phyloP scores from a whole-genome alignment of 2,113 vertebrate genomes.

The Cheilinus undulatus region DNA sequence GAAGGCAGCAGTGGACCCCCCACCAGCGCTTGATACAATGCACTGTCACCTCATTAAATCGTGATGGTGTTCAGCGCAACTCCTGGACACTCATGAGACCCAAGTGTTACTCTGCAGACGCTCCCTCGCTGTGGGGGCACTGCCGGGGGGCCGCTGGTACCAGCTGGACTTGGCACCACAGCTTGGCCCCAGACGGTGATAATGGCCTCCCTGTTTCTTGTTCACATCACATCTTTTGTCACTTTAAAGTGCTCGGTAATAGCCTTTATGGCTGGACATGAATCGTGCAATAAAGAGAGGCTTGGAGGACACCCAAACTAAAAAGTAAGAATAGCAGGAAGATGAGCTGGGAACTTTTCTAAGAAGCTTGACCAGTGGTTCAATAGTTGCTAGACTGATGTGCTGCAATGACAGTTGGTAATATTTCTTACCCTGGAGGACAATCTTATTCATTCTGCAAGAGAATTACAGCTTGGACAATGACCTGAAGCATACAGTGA shows the following conservation, averaged over 20 bases:
- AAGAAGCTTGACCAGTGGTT: neutral
- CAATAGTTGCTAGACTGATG: neutral
- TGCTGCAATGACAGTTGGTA: neutral
- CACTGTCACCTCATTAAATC: conserved; percentile 78
- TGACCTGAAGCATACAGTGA: too few relatives aligned
- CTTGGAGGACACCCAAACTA: conserved; percentile 13
- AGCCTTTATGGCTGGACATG: conserved; percentile 56
- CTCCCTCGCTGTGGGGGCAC: conserved; percentile 44
- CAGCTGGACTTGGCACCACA: conserved; percentile 69
- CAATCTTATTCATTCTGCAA: too few relatives aligned
- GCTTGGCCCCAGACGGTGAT: conserved; percentile 51
- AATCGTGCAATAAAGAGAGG: conserved; percentile 45
- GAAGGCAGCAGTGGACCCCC: conserved; percentile 59
- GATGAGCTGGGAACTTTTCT: conserved; percentile 6
- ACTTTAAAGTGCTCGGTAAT: conserved; percentile 63
- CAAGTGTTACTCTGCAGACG: conserved; percentile 51
- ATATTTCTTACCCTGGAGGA: too few relatives aligned
- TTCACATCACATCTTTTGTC: conserved; percentile 67
- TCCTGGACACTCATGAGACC: conserved; percentile 49
- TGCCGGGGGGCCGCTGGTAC: conserved; percentile 39
- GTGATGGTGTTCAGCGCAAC: conserved; percentile 65
- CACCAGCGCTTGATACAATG: conserved; percentile 68
- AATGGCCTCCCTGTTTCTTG: conserved; percentile 67
- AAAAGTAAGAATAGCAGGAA: conserved; percentile 29
- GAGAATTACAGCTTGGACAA: too few relatives aligned